Base-by-base conservation (phyloP, 1,140 invertebrate species). In the Solen grandis region DNA sequence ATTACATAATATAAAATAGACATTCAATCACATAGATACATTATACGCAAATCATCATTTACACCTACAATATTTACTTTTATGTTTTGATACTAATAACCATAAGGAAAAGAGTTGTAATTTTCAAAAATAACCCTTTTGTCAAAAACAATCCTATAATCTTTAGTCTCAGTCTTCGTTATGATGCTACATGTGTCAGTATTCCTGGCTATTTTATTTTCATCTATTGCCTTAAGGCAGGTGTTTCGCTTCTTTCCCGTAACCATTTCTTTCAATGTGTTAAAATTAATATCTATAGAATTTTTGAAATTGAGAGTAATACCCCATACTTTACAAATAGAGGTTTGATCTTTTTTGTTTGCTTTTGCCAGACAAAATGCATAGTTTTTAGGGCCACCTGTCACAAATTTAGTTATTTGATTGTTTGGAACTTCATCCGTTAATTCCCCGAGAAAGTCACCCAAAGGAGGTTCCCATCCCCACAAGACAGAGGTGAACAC, bases 81-180 rank as follows among this genome's bases (percentile, higher is more conserved):
- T n/a, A n/a, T n/a, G n/a, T n/a, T n/a, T n/a, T n/a, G n/a, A n/a
- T n/a, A n/a, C n/a, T n/a, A n/a, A n/a, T n/a, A n/a, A n/a, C 31
- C 33, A 50, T 68, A 41, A 16, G 63, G 33, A 4, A 41, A 38
- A 5, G 36, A 41, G 13, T 14, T 50, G 22, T 31, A 27, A 22
- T 63, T 63, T 29, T 36, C 33, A 5, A 33, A 52, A 33, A 69
- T 50, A n/a, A 52, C 65, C n/a, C 65, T 50, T 50, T 69, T 69
- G 38, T 69, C 65, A 69, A 69, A 69, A 4, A 69, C 46, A 50
- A 52, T 69, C 36, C 36, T 69, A 14, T 69, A 69, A 29, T 69
- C 65, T 69, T 69, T 69, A 1, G 38, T 69, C 54, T 69, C 38
- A 31, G 65, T 69, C 25, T 50, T 69, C 14, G 65, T 50, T 8